phyloP scores from a whole-genome alignment of 2,888 invertebrate species.

The Rhaphigaster nebulosa region DNA sequence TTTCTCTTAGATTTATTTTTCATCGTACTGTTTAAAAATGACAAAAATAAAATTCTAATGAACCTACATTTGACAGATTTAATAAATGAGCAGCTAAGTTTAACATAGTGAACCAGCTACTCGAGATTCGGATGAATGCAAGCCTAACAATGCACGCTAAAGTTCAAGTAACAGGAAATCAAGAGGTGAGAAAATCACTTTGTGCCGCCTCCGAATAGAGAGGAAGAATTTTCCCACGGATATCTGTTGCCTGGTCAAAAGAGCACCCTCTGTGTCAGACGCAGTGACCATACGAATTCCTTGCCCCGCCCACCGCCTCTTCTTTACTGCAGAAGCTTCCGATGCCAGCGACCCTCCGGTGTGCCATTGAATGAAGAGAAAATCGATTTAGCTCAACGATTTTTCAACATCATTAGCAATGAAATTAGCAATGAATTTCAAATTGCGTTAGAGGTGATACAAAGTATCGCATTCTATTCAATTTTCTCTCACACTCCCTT shows the following conservation, averaged over 20 bases:
- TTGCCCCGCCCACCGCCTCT: background rate
- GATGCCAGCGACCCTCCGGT: background rate
- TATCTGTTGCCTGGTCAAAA: background rate
- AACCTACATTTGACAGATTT: background rate
- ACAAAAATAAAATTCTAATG: too few species aligned
- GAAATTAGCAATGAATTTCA: background rate
- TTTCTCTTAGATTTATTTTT: too few species aligned
- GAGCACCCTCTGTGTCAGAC: background rate
- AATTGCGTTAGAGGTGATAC: too few species aligned
- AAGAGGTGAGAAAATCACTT: background rate
- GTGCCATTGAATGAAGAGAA: background rate
- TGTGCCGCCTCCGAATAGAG: background rate
- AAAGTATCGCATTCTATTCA: too few species aligned
- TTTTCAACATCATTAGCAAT: background rate
- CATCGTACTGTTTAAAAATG: too few species aligned
- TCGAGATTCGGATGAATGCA: background rate
- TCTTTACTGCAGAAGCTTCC: too few species aligned
- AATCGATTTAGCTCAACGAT: background rate
- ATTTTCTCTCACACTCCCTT: too few species aligned
- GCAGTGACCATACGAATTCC: conserved; percentile 1
- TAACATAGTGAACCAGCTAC: background rate
- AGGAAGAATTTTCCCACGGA: conserved; percentile 10
- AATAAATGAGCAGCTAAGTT: background rate
- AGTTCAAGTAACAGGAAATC: conserved; percentile 22
- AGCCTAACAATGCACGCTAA: background rate